These are phyloP conservation scores for Sigmodon hispidus DNA, from an alignment of 2,113 vertebrate genomes.

Conservation along the genomic window DNA sequence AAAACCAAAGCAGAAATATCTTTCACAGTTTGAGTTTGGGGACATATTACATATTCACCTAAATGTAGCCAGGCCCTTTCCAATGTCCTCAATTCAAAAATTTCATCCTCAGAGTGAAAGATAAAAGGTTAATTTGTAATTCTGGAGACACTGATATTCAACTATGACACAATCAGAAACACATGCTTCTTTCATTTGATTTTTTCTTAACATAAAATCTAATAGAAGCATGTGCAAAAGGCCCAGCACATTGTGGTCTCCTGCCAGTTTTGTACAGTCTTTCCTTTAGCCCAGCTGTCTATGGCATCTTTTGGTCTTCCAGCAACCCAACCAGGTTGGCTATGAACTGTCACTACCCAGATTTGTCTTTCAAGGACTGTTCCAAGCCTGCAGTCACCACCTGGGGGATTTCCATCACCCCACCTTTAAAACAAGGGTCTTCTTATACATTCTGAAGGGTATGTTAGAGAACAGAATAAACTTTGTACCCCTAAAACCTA, in stretches of 20 bases:
- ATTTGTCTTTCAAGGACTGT: accelerated
- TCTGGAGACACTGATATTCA: not conserved
- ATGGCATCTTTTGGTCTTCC: not conserved
- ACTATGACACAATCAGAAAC: not conserved
- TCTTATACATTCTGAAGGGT: not conserved
- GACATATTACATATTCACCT: accelerated
- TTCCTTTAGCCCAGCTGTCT: accelerated
- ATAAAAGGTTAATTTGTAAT: too few species aligned
- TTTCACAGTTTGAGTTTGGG: not conserved
- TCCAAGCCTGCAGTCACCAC: accelerated
- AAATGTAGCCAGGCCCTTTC: not conserved
- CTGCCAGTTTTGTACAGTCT: accelerated
- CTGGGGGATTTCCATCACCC: accelerated
- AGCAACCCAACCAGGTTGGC: not conserved
- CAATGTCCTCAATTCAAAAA: too few species aligned
- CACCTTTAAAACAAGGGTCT: not conserved
- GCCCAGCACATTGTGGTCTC: accelerated
- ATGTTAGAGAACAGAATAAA: not conserved
- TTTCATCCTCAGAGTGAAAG: not conserved
- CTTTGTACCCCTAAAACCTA: accelerated
- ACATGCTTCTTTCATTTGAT: accelerated
- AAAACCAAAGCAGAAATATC: not conserved
- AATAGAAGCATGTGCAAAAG: accelerated
- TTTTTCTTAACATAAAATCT: not conserved
- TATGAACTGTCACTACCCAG: accelerated